Percentiles rank a stretch among this genome's conserved stretches.
phyloP scores from a whole-genome alignment of 2,797 vertebrate genomes.

The Sebastes kiyomatsui region DNA sequence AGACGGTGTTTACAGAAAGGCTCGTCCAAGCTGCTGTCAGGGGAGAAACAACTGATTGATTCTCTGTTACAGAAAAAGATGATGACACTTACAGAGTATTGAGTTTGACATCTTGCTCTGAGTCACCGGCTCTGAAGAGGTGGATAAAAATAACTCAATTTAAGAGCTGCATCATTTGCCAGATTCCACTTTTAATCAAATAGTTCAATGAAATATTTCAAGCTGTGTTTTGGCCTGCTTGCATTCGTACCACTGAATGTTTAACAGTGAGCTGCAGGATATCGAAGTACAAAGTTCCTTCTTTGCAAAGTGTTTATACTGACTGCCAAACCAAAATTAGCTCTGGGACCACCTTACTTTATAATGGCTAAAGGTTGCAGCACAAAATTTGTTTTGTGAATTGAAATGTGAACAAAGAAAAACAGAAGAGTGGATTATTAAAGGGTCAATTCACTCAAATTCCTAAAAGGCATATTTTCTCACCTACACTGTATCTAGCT shows the following conservation, averaged over 20 bases:
- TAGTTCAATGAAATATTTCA: slow-evolving; percentile 34
- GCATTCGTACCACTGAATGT: slow-evolving; percentile 5
- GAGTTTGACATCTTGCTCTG: slow-evolving; percentile 45
- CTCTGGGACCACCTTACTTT: background rate
- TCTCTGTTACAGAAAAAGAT: slow-evolving; percentile 43
- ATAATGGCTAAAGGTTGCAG: background rate
- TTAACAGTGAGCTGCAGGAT: background rate
- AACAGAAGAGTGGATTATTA: background rate
- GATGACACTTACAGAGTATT: slow-evolving; percentile 19
- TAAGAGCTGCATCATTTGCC: background rate
- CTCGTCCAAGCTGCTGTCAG: slow-evolving; percentile 33
- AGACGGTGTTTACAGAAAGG: slow-evolving; percentile 44
- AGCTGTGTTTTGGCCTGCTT: slow-evolving; percentile 26
- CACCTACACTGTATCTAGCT: background rate
- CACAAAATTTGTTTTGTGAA: background rate
- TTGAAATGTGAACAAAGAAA: background rate
- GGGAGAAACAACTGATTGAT: slow-evolving; percentile 48
- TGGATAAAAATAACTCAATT: slow-evolving; percentile 33
- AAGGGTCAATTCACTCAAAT: background rate
- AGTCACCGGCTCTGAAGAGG: slow-evolving; percentile 22
- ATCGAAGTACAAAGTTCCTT: too few species aligned
- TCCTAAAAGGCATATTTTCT: background rate
- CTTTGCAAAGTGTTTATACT: background rate
- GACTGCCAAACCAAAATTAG: background rate
- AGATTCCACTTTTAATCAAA: slow-evolving; percentile 32